These are phyloP conservation scores for Melanotaenia nigrans DNA, from an alignment of 2,797 vertebrate genomes.

Conservation along the genomic window DNA sequence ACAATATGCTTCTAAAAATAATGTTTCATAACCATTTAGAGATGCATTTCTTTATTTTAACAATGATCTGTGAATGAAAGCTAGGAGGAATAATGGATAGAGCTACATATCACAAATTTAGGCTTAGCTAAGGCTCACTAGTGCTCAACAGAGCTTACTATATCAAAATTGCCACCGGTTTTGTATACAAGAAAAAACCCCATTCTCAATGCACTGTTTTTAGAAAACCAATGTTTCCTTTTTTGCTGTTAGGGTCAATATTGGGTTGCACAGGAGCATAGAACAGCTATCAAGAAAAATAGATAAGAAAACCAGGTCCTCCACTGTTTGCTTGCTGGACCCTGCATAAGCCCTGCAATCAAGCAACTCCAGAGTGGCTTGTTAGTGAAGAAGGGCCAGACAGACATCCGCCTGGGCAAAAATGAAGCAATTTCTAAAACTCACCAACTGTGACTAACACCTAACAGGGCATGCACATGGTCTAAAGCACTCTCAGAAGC, in stretches of 20 bases:
- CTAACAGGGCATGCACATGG: slow-evolving; percentile 62
- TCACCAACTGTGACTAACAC: slow-evolving; percentile 77
- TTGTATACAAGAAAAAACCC: slow-evolving; percentile 27
- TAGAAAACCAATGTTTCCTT: slow-evolving; percentile 45
- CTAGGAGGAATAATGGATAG: not conserved
- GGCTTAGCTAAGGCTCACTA: slow-evolving; percentile 53
- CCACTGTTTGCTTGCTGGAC: slow-evolving; percentile 67
- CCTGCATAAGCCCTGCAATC: slow-evolving; percentile 69
- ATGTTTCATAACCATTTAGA: not conserved
- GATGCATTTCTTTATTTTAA: slow-evolving; percentile 15
- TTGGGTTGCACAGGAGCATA: slow-evolving; percentile 37
- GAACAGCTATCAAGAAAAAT: slow-evolving; percentile 51
- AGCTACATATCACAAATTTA: slow-evolving; percentile 22
- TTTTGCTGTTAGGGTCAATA: slow-evolving; percentile 37
- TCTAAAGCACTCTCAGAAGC: slow-evolving; percentile 56
- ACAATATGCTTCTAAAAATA: not conserved
- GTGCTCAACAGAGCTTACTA: slow-evolving; percentile 44
- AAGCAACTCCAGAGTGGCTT: slow-evolving; percentile 69
- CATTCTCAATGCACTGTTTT: slow-evolving; percentile 44
- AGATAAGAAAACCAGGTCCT: slow-evolving; percentile 50
- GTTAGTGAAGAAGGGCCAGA: slow-evolving; percentile 68
- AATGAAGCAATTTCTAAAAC: slow-evolving; percentile 77
- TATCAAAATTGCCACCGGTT: slow-evolving; percentile 53
- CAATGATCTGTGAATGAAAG: slow-evolving; percentile 34
- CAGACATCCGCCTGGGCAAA: slow-evolving; percentile 63